Conservation (phyloP, 2,888 invertebrate species). For the Opisthograptis luteolata region DNA sequence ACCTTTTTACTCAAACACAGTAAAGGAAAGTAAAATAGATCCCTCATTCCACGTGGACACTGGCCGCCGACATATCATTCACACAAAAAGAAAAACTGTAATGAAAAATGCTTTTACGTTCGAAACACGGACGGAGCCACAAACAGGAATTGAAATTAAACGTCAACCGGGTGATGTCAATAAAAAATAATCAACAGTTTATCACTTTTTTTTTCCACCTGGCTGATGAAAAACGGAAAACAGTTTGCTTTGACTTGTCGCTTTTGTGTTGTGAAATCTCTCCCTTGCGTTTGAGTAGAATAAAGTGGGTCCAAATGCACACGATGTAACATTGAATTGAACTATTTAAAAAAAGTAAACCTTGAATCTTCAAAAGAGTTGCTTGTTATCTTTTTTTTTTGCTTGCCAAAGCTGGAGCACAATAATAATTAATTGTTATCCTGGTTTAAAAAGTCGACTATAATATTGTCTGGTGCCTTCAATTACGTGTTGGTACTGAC, state of each 20-base stretch:
- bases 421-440: too few species aligned
- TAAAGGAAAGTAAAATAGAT: slow-evolving; percentile 52
- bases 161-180: slow-evolving; percentile 53
- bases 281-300: slow-evolving; percentile 1
- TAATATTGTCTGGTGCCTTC: too few species aligned
- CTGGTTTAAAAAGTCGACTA: too few species aligned
- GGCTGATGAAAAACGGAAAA: slow-evolving; percentile 30
- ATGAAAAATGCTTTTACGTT: slow-evolving; percentile 48
- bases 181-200: slow-evolving; percentile 54
- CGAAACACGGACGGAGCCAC: slow-evolving; percentile 47
- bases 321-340: too few species aligned
- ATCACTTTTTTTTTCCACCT: slow-evolving; percentile 42
- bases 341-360: too few species aligned
- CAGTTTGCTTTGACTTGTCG: slow-evolving; percentile 27
- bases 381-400: too few species aligned
- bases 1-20: slow-evolving; percentile 28
- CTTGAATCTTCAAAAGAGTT: too few species aligned
- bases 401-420: too few species aligned
- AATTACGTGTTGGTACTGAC: too few species aligned
- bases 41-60: slow-evolving; percentile 44
- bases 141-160: slow-evolving; percentile 68
- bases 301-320: too few species aligned
- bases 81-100: slow-evolving; percentile 45
- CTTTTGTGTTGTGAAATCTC: slow-evolving; percentile 24
- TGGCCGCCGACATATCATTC: slow-evolving; percentile 47